Evolutionary conservation across 2,888 invertebrate genomes (phyloP).

Genomic region (Argynnis bischoffii): DNA sequence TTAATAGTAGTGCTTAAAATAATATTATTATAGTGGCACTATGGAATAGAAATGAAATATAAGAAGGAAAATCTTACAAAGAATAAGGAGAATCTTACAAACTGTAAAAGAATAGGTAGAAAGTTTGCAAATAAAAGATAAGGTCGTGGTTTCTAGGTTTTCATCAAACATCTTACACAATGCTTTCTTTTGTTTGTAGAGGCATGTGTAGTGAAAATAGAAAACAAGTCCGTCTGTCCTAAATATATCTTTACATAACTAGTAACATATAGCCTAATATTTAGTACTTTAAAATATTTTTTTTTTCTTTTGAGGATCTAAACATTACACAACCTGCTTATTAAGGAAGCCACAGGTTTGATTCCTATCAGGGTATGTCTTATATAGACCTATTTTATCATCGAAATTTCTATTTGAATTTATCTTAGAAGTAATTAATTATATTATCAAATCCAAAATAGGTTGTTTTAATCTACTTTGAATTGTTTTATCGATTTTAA

Average conservation of each 20-base stretch:
- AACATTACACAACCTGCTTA: no score
- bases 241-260: background rate
- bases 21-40: background rate
- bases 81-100: background rate
- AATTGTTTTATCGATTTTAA: no score
- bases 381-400: no score
- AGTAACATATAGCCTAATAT: background rate
- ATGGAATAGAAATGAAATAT: background rate
- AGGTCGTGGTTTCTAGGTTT: conserved; percentile 19
- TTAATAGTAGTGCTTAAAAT: background rate
- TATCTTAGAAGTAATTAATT: no score
- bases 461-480: no score
- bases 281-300: background rate
- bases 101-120: conserved; percentile 1
- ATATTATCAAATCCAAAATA: no score
- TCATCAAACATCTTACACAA: conserved; percentile 18
- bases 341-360: no score
- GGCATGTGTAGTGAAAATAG: conserved; percentile 12
- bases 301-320: background rate
- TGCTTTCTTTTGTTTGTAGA: conserved; percentile 20
- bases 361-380: no score
- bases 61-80: background rate
- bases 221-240: background rate
- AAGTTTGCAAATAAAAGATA: conserved; percentile 23
- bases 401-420: no score